Percentiles rank a stretch among this genome's conserved stretches.
Conservation (phyloP, 2,113 vertebrate genomes). For the Ginglymostoma cirratum region DNA sequence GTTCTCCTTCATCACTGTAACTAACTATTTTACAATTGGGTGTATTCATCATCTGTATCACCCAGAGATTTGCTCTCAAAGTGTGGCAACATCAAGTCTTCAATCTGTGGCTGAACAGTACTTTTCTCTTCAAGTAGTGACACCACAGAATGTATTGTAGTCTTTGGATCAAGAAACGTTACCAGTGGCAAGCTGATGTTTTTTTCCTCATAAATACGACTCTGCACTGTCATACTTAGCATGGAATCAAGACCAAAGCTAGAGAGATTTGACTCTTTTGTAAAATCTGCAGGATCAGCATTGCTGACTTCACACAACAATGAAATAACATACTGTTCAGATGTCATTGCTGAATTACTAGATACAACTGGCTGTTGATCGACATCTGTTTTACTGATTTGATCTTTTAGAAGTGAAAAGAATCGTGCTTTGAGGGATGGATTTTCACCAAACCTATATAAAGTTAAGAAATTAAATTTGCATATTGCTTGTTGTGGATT, state of each 20-base stretch:
- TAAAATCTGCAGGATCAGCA: slow-evolving; percentile 50
- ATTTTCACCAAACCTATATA: slow-evolving; percentile 52
- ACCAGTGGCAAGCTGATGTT: slow-evolving; percentile 65
- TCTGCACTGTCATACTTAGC: slow-evolving; percentile 74
- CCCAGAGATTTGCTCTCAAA: neutral
- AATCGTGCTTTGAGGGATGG: slow-evolving; percentile 58
- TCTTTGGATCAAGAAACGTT: slow-evolving; percentile 64
- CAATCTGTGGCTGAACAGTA: neutral
- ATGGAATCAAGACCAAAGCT: slow-evolving; percentile 74
- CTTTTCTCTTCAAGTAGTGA: slow-evolving; percentile 46
- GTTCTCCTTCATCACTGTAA: neutral
- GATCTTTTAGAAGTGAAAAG: slow-evolving; percentile 48
- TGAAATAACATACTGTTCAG: slow-evolving; percentile 52
- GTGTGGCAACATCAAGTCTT: neutral
- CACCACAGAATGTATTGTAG: slow-evolving; percentile 58
- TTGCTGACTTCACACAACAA: slow-evolving; percentile 56
- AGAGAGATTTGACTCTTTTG: slow-evolving; percentile 52
- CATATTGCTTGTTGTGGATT: slow-evolving; percentile 63
- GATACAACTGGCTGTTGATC: slow-evolving; percentile 36
- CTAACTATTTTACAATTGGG: neutral
- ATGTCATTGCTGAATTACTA: slow-evolving; percentile 42
- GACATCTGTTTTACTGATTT: slow-evolving; percentile 43
- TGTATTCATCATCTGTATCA: neutral
- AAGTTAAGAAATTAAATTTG: slow-evolving; percentile 63
- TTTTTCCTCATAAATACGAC: slow-evolving; percentile 61